These are phyloP conservation scores for Nemapogon koenigi DNA, from an alignment of 2,888 invertebrate species.

Conservation along the genomic window DNA sequence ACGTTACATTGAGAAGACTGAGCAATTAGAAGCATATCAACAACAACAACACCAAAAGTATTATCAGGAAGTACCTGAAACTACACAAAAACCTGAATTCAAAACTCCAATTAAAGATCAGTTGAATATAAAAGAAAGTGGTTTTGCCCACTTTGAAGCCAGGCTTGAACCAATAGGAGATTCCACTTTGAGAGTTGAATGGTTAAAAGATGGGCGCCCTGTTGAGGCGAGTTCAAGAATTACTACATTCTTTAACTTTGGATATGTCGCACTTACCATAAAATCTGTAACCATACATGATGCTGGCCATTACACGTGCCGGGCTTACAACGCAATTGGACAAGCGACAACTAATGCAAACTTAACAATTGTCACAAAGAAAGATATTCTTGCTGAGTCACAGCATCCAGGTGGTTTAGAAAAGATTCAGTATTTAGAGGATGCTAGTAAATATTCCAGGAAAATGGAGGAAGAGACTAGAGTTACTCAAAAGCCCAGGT, in stretches of 20 bases:
- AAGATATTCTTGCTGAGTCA: conserved; percentile 86
- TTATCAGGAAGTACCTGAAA: conserved; percentile 81
- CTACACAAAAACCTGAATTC: conserved; percentile 82
- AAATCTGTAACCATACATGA: conserved; percentile 90
- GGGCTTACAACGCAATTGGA: conserved; percentile 86
- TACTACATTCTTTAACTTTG: conserved; percentile 93
- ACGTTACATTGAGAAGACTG: conserved; percentile 90
- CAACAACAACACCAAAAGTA: conserved; percentile 81
- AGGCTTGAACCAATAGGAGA: conserved; percentile 93
- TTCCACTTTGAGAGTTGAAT: conserved; percentile 87
- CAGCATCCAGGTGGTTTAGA: conserved; percentile 92
- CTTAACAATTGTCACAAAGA: conserved; percentile 82
- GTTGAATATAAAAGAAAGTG: conserved; percentile 85
- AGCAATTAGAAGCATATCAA: conserved; percentile 89
- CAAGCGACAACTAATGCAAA: conserved; percentile 85
- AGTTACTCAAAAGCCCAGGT: conserved; percentile 83
- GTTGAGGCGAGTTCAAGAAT: conserved; percentile 93
- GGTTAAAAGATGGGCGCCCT: conserved; percentile 90
- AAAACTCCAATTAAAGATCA: conserved; percentile 90
- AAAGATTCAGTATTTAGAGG: conserved; percentile 90
- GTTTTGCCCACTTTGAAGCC: conserved; percentile 95
- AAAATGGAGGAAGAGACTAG: conserved; percentile 76
- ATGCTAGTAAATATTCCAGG: conserved; percentile 75
- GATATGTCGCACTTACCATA: conserved; percentile 93
- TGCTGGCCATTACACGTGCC: conserved; percentile 87